Base-by-base conservation (phyloP, 2,888 invertebrate genomes). In the Meiosimyza platycephala region DNA sequence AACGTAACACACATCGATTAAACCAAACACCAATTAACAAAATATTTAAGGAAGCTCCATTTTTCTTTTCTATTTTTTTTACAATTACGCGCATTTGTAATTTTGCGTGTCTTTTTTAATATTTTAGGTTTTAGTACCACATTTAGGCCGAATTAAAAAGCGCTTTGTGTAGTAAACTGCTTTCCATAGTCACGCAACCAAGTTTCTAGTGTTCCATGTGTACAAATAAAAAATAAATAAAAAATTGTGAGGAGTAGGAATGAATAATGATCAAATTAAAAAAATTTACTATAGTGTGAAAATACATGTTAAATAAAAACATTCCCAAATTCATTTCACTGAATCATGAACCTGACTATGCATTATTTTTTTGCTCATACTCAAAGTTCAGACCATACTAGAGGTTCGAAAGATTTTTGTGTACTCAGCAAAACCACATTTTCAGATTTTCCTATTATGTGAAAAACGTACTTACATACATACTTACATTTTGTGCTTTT, bases 101-200 rank as follows among this genome's bases (percentile, higher is more conserved):
- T n/a, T 51, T 71, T 57, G 71, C 65, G 47, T 69, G 57, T 57
- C 70, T 62, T 60, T 47, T 22, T 48, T 40, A 64, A n/a, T 11
- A 15, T 62, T 55, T 55, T 5, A 50, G 47, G 62, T 63, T 47
- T 47, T 63, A 22, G 67, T 52, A 55, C 47, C 72, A 55, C 69
- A 67, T 71, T 79, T 76, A 79, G 78, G 78, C 78, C 72, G 80
- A 78, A 78, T 80, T 77, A 76, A 77, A 76, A 72, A 80, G 78
- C 75, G 79, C 72, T 78, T 79, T 80, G 76, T 82, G 82, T 78
- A 83, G 80, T 77, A 82, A 81, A 81, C 82, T 85, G 81, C 84
- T 84, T 82, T 84, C 85, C 84, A 83, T 83, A 82, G 85, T 82
- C 84, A 82, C 85, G 84, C 85, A 87, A 83, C 81, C 85, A 81